phyloP scores from a whole-genome alignment of 2,113 vertebrate species.

The Solea senegalensis region DNA sequence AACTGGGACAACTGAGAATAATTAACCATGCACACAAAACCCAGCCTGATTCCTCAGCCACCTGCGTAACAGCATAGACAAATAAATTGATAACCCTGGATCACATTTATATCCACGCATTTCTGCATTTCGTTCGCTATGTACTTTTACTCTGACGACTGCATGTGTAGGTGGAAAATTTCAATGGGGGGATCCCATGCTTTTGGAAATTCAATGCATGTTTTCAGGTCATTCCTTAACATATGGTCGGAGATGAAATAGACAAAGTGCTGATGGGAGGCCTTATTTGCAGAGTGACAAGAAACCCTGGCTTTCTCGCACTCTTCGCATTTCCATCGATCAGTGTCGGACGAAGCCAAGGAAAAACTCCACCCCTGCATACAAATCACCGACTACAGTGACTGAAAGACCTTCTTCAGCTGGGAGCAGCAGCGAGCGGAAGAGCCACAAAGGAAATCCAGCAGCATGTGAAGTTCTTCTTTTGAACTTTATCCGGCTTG shows the following conservation, averaged over 20 bases:
- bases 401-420: conserved; percentile 46
- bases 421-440: neutral
- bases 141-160: conserved; percentile 13
- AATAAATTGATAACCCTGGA: conserved; percentile 54
- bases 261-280: conserved; percentile 58
- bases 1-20: conserved; percentile 75
- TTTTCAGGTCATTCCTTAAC: conserved; percentile 58
- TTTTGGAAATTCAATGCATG: conserved; percentile 37
- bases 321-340: conserved; percentile 66
- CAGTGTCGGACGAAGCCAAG: conserved; percentile 40
- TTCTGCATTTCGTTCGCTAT: neutral
- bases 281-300: conserved; percentile 69
- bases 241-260: conserved; percentile 61
- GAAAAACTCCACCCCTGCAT: conserved; percentile 32
- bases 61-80: conserved; percentile 69
- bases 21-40: conserved; percentile 71
- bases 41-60: conserved; percentile 61
- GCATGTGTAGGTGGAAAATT: conserved; percentile 62
- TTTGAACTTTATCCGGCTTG: conserved; percentile 64
- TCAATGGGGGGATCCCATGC: conserved; percentile 52
- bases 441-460: conserved; percentile 58
- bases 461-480: conserved; percentile 44
- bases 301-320: conserved; percentile 45
- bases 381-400: conserved; percentile 61
- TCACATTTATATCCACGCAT: conserved; percentile 57